phyloP scores from a whole-genome alignment of 2,113 vertebrate species.

The Tenebrosternarchus preto region DNA sequence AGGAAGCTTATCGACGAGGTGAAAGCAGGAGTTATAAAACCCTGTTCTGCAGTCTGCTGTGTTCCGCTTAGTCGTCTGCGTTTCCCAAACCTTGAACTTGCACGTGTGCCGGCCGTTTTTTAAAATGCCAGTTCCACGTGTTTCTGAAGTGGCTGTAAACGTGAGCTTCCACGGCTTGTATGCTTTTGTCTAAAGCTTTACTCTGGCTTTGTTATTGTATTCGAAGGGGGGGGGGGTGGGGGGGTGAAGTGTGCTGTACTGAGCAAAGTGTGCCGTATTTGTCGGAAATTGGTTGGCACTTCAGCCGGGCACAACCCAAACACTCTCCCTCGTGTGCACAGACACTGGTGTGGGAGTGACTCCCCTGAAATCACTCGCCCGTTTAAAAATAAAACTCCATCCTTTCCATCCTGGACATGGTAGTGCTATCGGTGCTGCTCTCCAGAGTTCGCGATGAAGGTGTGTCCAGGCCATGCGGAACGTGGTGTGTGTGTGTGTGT shows the following conservation, averaged over 20 bases:
- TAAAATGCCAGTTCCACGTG: neutral
- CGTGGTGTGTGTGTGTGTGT: too few relatives aligned
- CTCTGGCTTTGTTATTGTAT: conserved; percentile 70
- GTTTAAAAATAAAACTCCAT: conserved; percentile 68
- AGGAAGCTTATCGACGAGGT: too few relatives aligned
- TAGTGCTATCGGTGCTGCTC: too few relatives aligned
- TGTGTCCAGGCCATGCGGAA: too few relatives aligned
- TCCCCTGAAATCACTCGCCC: too few relatives aligned
- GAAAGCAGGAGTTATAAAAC: neutral
- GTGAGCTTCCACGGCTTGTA: conserved; percentile 60
- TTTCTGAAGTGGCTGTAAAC: conserved; percentile 32
- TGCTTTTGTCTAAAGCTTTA: conserved; percentile 66
- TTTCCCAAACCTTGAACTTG: neutral
- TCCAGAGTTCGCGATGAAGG: too few relatives aligned
- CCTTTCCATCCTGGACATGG: neutral
- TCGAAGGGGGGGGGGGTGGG: conserved; percentile 61
- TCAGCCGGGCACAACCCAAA: conserved; percentile 39
- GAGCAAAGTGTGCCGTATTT: too few relatives aligned
- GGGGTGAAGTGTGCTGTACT: too few relatives aligned
- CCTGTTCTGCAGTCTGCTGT: too few relatives aligned
- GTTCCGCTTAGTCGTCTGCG: neutral
- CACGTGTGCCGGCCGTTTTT: neutral
- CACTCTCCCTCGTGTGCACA: neutral
- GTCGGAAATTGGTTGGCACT: conserved; percentile 61
- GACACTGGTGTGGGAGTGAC: too few relatives aligned